A percentile compares a stretch with the other conserved stretches of the same genome.
Evolutionary conservation across 2,888 invertebrate genomes (phyloP).

Genomic region (Dusona sp.): DNA sequence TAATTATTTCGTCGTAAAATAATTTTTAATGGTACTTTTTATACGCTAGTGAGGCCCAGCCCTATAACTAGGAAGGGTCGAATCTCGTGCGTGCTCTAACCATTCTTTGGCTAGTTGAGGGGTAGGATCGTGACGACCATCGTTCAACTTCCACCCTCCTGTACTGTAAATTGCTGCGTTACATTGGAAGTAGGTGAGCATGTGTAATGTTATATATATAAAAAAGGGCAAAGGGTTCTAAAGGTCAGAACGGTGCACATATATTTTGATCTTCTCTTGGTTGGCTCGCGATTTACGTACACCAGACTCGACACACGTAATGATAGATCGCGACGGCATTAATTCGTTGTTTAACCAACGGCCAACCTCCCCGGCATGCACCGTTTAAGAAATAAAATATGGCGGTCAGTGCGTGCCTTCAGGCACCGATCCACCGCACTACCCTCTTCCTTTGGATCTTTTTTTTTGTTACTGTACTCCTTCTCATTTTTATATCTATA

Average conservation of each 20-base stretch:
- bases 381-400: constrained; percentile 81
- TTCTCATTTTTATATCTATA: not conserved
- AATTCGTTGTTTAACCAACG: constrained; percentile 82
- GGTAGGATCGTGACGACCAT: constrained; percentile 47
- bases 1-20: constrained; percentile 29
- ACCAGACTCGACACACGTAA: constrained; percentile 73
- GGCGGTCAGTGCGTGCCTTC: constrained; percentile 73
- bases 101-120: constrained; percentile 26
- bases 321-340: constrained; percentile 80
- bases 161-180: constrained; percentile 29
- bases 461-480: constrained; percentile 44
- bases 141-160: constrained; percentile 49
- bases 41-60: not conserved
- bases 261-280: constrained; percentile 28
- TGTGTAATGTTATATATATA: constrained; percentile 51
- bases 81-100: constrained; percentile 34
- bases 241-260: constrained; percentile 56
- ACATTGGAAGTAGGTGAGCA: constrained; percentile 60
- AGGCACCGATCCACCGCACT: constrained; percentile 34
- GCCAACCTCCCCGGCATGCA: constrained; percentile 77
- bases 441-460: constrained; percentile 63
- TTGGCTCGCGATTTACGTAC: constrained; percentile 37
- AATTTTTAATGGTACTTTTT: constrained; percentile 29
- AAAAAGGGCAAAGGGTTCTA: constrained; percentile 43
- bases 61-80: constrained; percentile 9